Conservation (phyloP, 1,140 invertebrate genomes). For the Pinna nobilis region DNA sequence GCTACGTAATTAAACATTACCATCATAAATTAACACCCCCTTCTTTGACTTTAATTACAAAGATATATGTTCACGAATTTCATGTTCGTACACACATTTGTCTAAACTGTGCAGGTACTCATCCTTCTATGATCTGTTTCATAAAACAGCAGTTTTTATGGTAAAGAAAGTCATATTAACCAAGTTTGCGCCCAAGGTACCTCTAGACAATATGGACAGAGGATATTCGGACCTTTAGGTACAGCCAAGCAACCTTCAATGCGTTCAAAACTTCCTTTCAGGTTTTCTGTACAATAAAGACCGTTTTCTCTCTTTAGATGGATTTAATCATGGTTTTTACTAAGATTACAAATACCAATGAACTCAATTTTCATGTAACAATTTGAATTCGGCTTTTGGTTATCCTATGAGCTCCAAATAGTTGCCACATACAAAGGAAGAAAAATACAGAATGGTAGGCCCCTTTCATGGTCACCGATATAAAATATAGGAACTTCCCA, state of each 20-base stretch:
- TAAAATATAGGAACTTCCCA: not conserved
- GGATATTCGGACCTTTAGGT: not conserved
- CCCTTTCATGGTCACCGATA: not conserved
- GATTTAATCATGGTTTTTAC: not conserved
- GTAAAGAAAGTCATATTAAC: not conserved
- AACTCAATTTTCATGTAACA: not conserved
- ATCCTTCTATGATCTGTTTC: slow-evolving; percentile 1
- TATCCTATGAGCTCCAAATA: not conserved
- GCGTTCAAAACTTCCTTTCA: not conserved
- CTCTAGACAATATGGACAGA: not conserved
- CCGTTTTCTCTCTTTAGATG: not conserved
- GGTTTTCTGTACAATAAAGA: not conserved
- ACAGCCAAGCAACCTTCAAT: not conserved
- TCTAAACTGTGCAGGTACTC: not conserved
- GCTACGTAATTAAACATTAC: not conserved
- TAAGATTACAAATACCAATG: not conserved
- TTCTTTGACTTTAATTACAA: not conserved
- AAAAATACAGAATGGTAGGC: not conserved
- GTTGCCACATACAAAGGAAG: not conserved
- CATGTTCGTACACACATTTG: not conserved
- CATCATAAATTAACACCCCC: not conserved
- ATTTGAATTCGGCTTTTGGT: not conserved
- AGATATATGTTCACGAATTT: not conserved
- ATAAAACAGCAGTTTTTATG: not conserved
- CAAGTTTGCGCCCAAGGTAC: not conserved